Percentiles rank a stretch among this genome's conserved stretches.
phyloP scores from a whole-genome alignment of 2,797 vertebrate species.

The Melanotaenia boesemani region DNA sequence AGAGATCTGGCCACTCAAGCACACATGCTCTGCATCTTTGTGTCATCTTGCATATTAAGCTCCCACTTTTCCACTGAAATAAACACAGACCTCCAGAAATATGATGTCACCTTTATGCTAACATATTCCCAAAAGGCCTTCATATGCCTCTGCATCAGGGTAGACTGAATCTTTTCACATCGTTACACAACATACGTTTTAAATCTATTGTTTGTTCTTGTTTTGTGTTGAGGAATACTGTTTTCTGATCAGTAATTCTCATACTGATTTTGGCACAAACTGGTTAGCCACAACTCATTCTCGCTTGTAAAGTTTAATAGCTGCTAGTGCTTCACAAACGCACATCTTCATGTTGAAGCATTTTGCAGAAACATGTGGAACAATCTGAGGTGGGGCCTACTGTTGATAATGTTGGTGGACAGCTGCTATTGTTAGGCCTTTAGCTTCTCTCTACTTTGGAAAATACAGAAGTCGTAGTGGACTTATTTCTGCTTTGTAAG shows the following conservation, averaged over 20 bases:
- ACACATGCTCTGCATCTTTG: neutral
- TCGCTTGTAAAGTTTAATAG: neutral
- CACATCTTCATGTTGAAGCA: neutral
- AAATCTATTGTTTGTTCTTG: neutral
- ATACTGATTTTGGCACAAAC: neutral
- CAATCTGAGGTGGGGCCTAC: neutral
- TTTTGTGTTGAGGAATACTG: no score
- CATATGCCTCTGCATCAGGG: no score
- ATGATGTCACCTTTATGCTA: neutral
- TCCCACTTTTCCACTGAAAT: neutral
- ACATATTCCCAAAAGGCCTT: no score
- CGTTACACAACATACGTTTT: neutral
- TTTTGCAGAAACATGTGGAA: neutral
- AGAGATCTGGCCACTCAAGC: neutral
- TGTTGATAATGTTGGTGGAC: neutral
- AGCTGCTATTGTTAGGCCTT: neutral
- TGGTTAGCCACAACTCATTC: neutral
- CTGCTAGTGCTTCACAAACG: neutral
- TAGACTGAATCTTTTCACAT: no score
- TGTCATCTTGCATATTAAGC: neutral
- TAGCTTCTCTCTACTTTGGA: neutral
- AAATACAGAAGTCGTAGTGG: neutral
- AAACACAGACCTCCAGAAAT: neutral
- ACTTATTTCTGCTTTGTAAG: neutral
- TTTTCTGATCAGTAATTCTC: neutral